A percentile compares a stretch with the other conserved stretches of the same genome.
These are phyloP conservation scores for Clanis bilineata DNA, from an alignment of 2,888 invertebrate species.

Conservation along the genomic window DNA sequence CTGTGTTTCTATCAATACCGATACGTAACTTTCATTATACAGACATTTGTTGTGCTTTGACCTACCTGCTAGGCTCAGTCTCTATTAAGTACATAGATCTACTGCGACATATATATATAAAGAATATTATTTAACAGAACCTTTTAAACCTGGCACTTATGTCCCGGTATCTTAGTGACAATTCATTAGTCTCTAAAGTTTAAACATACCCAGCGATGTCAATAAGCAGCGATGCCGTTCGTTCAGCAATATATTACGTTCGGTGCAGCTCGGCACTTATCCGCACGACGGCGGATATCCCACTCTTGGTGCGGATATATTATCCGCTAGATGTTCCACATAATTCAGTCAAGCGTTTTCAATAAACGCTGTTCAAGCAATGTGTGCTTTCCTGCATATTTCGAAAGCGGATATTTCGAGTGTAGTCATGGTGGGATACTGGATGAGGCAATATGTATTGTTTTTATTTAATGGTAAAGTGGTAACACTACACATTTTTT, in stretches of 20 bases:
- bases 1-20: no score
- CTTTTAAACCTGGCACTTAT: background rate
- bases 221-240: constrained; percentile 9
- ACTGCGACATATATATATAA: background rate
- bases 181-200: background rate
- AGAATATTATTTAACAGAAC: background rate
- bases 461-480: no score
- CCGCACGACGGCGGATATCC: constrained; percentile 6
- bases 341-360: constrained; percentile 13
- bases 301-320: constrained; percentile 17
- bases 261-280: constrained; percentile 1
- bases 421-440: background rate
- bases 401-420: background rate
- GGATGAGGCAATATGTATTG: no score
- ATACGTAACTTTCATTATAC: no score
- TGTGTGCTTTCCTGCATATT: background rate
- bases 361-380: background rate
- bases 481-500: no score
- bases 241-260: constrained; percentile 7
- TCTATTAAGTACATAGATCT: no score
- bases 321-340: background rate
- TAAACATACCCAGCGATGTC: background rate
- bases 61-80: no score
- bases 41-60: no score
- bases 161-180: background rate